Evolutionary conservation across 2,888 invertebrate species (phyloP), one percentile per base, ranked within the genome.

Genomic region (Reticulitermes lucifugus): DNA sequence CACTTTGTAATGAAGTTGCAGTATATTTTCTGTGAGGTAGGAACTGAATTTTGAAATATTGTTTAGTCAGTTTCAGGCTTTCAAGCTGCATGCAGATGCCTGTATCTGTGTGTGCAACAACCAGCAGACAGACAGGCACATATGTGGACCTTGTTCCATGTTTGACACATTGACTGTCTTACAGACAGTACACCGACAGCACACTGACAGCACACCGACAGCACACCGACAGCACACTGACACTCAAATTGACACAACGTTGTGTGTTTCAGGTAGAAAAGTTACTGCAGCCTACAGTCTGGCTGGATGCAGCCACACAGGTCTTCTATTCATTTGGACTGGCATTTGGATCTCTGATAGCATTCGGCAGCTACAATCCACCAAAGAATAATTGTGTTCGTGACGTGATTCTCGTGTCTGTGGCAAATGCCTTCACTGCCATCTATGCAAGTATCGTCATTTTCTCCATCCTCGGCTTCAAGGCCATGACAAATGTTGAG

Each of bases 301-400:
- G 98, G 98, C 92, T 98, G 89, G 98, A 98, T 90, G 98, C 98
- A 4, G 98, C 98, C 1, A 98, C 98, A 0, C 98, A 98, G 92
- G 98, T 98, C 4, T 98, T 98, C 92, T 98, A 98, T 91, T 98
- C 98, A 0, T 97, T 98, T 90, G 98, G 98, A 4, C 92, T 98
- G 86, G 98, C 98, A 10, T 98, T 98, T 91, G 98, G 98, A 4
- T 98, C 98, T 0, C 93, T 98, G 86, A 98, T 98, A 89, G 98
- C 98, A 0, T 98, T 98, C 91, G 98, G 98, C 84, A 98, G 98
- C 88, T 98, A 98, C 92, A 98, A 98, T 91, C 96, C 97, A 0
- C 96, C 97, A 2, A 96, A 98, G 90, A 98, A 98, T 92, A 97
- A 98, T 92, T 98, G 98, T 91, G 97, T 98, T 83, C 93, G 97